These are phyloP conservation scores for Diplodus puntazzo DNA, from an alignment of 2,797 vertebrate genomes.

Conservation along the genomic window DNA sequence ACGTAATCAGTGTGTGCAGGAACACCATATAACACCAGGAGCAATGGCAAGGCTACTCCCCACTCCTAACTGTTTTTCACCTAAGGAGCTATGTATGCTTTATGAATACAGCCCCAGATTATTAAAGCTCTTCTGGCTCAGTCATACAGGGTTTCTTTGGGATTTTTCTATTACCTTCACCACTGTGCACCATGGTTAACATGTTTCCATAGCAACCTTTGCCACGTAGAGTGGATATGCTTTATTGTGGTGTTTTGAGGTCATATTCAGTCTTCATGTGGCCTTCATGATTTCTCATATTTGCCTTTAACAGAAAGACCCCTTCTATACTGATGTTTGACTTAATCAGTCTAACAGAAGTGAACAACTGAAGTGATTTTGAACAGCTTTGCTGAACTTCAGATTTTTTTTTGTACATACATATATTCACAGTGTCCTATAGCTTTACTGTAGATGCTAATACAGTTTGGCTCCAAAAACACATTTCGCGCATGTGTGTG, in stretches of 20 bases:
- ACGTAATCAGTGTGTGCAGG: too few species aligned
- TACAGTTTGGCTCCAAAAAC: background rate
- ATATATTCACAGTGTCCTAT: background rate
- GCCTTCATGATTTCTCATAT: background rate
- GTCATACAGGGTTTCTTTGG: slow-evolving; percentile 28
- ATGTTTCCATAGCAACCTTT: slow-evolving; percentile 13
- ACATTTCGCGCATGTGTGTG: slow-evolving; percentile 23
- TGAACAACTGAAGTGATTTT: slow-evolving; percentile 11
- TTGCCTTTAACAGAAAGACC: slow-evolving; percentile 25
- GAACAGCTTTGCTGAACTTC: slow-evolving; percentile 13
- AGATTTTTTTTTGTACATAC: background rate
- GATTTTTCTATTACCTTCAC: slow-evolving; percentile 20
- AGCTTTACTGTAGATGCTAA: background rate
- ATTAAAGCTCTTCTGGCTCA: slow-evolving; percentile 9
- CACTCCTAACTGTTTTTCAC: too few species aligned
- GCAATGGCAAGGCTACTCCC: too few species aligned
- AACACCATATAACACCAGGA: too few species aligned
- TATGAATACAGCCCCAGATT: too few species aligned
- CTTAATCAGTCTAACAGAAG: slow-evolving; percentile 3
- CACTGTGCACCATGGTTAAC: background rate
- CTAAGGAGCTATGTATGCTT: too few species aligned
- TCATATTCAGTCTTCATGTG: background rate
- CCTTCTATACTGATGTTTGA: slow-evolving; percentile 15
- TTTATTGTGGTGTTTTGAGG: slow-evolving; percentile 1
- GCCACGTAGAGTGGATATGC: background rate